Evolutionary conservation across 2,113 vertebrate species (phyloP).

Genomic region (Crotalus helleri): DNA sequence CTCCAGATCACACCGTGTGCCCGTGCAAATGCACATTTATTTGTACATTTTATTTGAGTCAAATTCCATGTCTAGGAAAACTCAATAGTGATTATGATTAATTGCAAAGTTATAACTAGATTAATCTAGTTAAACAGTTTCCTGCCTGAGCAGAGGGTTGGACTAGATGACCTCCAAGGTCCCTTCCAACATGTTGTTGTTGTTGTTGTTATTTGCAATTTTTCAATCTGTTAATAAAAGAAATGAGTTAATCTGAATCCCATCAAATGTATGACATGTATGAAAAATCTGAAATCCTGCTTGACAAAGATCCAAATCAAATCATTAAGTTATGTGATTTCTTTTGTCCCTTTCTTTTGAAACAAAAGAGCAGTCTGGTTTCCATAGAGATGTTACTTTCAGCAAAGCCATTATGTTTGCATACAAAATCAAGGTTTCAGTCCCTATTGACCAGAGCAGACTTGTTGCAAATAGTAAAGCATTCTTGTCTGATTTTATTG

Average conservation of each 20-base stretch:
- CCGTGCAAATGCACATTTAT: too few relatives aligned
- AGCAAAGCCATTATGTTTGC: neutral
- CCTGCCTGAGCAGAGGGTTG: too few relatives aligned
- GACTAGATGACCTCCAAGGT: too few relatives aligned
- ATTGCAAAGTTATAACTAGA: neutral
- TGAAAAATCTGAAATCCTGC: neutral
- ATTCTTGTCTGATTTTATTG: neutral
- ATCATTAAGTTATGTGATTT: neutral
- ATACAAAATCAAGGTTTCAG: neutral
- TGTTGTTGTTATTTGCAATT: too few relatives aligned
- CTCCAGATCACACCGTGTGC: too few relatives aligned
- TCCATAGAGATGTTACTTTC: neutral
- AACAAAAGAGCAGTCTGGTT: neutral
- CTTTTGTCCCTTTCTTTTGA: neutral
- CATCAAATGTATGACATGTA: neutral
- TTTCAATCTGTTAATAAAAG: neutral
- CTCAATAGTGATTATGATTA: neutral
- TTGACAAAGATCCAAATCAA: neutral
- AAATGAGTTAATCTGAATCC: neutral
- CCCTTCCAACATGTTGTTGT: too few relatives aligned
- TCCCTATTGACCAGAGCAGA: neutral
- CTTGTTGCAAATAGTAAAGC: neutral
- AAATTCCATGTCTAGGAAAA: neutral
- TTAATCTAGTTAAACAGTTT: too few relatives aligned
- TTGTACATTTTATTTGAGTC: neutral